A percentile compares a stretch with the other conserved stretches of the same genome.
These are phyloP conservation scores for Mormyrops boulengeri DNA, from an alignment of 2,797 vertebrate genomes.

Conservation along the genomic window DNA sequence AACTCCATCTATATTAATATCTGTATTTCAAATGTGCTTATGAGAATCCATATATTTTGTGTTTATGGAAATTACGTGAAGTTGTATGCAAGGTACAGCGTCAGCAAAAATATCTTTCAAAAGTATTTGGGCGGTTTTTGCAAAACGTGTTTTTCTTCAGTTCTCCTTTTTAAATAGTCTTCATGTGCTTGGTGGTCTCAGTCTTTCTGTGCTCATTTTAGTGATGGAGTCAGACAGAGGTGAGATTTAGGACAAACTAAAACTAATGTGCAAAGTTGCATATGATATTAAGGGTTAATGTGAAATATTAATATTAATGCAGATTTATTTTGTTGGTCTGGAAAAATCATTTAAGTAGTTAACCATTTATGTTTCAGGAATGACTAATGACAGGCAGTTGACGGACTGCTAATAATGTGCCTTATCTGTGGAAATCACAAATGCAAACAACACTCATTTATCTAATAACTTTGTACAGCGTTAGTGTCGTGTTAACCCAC, in stretches of 20 bases:
- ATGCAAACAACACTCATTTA: background rate
- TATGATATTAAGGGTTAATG: background rate
- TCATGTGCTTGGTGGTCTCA: background rate
- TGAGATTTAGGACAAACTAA: background rate
- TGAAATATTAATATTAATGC: background rate
- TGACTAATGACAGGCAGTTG: background rate
- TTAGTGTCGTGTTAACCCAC: background rate
- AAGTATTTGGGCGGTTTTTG: background rate
- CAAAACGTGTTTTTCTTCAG: background rate
- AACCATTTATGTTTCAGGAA: background rate
- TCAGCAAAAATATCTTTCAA: background rate
- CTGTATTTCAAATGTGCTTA: background rate
- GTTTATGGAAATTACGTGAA: constrained; percentile 10
- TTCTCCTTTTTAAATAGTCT: background rate
- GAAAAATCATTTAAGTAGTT: background rate
- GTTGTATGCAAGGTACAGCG: background rate
- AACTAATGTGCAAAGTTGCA: background rate
- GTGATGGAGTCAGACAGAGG: background rate
- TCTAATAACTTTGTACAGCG: background rate
- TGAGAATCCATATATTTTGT: background rate
- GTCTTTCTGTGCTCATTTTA: background rate
- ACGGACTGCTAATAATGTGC: background rate
- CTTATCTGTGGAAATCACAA: background rate
- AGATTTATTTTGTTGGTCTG: background rate
- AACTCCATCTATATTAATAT: background rate